phyloP scores from a whole-genome alignment of 2,888 invertebrate genomes.

The Pseudococcus jackbeardsleyi region DNA sequence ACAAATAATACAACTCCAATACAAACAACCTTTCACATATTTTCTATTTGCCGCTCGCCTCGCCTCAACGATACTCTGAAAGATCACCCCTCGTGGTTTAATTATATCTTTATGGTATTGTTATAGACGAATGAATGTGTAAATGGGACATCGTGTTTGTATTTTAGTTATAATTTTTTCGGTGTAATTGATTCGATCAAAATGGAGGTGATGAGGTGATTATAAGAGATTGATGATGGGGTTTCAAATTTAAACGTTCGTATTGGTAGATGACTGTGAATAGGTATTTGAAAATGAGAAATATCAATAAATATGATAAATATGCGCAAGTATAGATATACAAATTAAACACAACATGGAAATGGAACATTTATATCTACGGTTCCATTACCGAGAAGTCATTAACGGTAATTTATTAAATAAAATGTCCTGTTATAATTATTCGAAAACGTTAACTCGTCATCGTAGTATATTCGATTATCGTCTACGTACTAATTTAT shows the following conservation, averaged over 20 bases:
- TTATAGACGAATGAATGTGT: background rate
- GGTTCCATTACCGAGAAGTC: slow-evolving; percentile 52
- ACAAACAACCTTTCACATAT: slow-evolving; percentile 64
- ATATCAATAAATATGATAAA: background rate
- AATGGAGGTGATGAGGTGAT: background rate
- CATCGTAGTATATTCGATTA: background rate
- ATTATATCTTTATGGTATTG: slow-evolving; percentile 33
- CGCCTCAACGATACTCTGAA: background rate
- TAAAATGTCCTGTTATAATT: slow-evolving; percentile 62
- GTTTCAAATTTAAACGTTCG: background rate
- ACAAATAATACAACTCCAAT: slow-evolving; percentile 58
- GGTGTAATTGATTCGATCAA: background rate
- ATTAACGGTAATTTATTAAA: slow-evolving; percentile 63
- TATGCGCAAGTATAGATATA: background rate
- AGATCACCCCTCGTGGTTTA: slow-evolving; percentile 48
- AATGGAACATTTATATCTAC: background rate
- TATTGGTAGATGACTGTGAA: background rate
- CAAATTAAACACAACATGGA: background rate
- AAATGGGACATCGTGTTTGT: background rate
- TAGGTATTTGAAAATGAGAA: background rate
- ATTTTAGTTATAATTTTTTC: background rate
- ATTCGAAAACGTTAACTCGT: background rate
- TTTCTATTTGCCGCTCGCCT: slow-evolving; percentile 48
- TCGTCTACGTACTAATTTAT: slow-evolving; percentile 50
- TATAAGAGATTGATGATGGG: background rate